A percentile compares a stretch with the other conserved stretches of the same genome.
Conservation (phyloP, 2,113 vertebrate genomes). For the Recurvirostra avosetta region DNA sequence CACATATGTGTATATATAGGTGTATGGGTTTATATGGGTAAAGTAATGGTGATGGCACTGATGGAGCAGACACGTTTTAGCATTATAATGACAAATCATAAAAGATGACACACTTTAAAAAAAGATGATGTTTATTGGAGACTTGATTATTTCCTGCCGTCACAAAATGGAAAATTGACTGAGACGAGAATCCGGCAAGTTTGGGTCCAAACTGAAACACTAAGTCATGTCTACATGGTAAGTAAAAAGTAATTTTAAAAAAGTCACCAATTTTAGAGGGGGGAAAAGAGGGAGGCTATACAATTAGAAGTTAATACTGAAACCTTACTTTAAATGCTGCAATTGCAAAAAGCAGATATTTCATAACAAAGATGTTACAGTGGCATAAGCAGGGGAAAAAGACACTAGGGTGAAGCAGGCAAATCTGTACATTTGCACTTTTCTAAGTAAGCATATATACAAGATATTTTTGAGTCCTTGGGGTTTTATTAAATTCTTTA, state of each 20-base stretch:
- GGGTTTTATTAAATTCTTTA: background rate
- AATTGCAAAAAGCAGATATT: slow-evolving; percentile 33
- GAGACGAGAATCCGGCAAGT: slow-evolving; percentile 14
- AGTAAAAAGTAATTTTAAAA: slow-evolving; percentile 37
- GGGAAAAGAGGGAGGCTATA: background rate
- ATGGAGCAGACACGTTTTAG: slow-evolving; percentile 20
- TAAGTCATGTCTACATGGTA: background rate
- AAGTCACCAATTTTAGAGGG: background rate
- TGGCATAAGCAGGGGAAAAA: background rate
- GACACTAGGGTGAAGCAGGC: background rate
- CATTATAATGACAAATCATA: slow-evolving; percentile 44
- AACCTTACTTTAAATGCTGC: slow-evolving; percentile 37
- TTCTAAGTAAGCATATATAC: background rate
- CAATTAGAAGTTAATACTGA: slow-evolving; percentile 20
- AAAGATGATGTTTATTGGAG: slow-evolving; percentile 37
- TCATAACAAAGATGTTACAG: background rate
- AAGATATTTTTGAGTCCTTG: background rate
- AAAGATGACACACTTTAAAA: slow-evolving; percentile 19
- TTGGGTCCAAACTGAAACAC: slow-evolving; percentile 25
- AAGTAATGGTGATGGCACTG: slow-evolving; percentile 9
- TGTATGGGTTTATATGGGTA: background rate
- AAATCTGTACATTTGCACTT: background rate
- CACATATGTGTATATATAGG: background rate
- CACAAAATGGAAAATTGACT: slow-evolving; percentile 46
- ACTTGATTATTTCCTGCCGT: slow-evolving; percentile 53